Evolutionary conservation across 2,888 invertebrate genomes (phyloP).

Genomic region (Caenorhabditis zanzibari): DNA sequence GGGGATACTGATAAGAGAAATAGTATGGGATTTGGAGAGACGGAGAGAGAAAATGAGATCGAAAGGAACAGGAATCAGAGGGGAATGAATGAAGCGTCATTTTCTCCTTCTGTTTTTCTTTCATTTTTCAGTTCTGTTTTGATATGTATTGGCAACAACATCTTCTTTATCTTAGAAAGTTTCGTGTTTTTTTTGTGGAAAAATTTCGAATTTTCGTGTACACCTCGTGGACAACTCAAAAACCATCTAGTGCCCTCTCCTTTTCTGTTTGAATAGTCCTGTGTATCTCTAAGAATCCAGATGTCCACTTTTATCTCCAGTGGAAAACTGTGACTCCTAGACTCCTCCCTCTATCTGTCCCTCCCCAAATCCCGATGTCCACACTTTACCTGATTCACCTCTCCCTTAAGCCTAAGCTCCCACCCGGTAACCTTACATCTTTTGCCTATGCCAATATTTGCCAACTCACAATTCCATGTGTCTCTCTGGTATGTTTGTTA

Average conservation of each 20-base stretch:
- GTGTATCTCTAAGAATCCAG: too few species aligned
- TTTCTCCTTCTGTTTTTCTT: conserved; percentile 4
- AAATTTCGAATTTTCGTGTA: too few species aligned
- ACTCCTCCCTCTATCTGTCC: too few species aligned
- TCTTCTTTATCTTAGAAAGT: conserved; percentile 14
- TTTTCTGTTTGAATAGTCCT: too few species aligned
- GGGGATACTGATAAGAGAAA: conserved; percentile 39
- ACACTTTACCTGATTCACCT: conserved; percentile 5
- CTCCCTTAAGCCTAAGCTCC: neutral
- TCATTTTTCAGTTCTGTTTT: neutral
- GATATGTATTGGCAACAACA: conserved; percentile 13
- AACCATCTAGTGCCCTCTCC: neutral
- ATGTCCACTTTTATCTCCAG: too few species aligned
- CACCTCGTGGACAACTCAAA: too few species aligned
- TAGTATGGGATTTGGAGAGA: neutral
- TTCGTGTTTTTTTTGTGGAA: neutral
- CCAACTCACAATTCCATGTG: neutral
- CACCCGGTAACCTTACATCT: neutral
- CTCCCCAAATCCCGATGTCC: neutral
- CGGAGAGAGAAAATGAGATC: conserved; percentile 5
- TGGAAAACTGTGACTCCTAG: too few species aligned
- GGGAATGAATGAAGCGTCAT: neutral
- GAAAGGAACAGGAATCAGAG: conserved; percentile 51
- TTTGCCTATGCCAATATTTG: conserved; percentile 5
- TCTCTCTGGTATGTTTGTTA: neutral